phyloP scores from a whole-genome alignment of 2,888 invertebrate species.

The Himalopsyche kuldschensis region DNA sequence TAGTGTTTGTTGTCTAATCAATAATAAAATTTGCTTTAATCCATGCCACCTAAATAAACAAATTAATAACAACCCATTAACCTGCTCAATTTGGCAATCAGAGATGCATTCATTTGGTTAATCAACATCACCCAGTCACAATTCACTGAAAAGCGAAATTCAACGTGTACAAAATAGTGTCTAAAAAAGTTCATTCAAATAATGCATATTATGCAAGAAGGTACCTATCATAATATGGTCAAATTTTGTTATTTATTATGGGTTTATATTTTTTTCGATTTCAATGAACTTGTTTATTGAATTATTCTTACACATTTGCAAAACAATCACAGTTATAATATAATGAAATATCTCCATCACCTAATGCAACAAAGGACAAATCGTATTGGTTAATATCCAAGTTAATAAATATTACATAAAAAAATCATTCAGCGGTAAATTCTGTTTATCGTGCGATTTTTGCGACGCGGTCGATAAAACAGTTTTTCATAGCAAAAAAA shows the following conservation, averaged over 20 bases:
- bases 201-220: no score
- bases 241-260: no score
- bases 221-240: no score
- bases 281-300: slow-evolving; percentile 3
- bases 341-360: slow-evolving; percentile 21
- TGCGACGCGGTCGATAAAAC: slow-evolving; percentile 13
- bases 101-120: not conserved
- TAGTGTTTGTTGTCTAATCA: not conserved
- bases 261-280: not conserved
- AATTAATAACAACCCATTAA: not conserved
- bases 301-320: not conserved
- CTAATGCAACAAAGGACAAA: not conserved
- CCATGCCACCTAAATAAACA: not conserved
- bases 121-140: not conserved
- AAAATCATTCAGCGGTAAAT: not conserved
- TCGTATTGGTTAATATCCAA: not conserved
- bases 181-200: not conserved
- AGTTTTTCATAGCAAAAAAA: slow-evolving; percentile 16
- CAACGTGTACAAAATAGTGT: not conserved
- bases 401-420: not conserved
- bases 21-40: not conserved
- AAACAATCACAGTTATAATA: not conserved
- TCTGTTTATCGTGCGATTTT: slow-evolving; percentile 2
- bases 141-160: not conserved
- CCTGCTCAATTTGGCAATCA: not conserved